These are phyloP conservation scores for Drosophila stalkeri DNA, from an alignment of 2,888 invertebrate genomes.

Conservation along the genomic window DNA sequence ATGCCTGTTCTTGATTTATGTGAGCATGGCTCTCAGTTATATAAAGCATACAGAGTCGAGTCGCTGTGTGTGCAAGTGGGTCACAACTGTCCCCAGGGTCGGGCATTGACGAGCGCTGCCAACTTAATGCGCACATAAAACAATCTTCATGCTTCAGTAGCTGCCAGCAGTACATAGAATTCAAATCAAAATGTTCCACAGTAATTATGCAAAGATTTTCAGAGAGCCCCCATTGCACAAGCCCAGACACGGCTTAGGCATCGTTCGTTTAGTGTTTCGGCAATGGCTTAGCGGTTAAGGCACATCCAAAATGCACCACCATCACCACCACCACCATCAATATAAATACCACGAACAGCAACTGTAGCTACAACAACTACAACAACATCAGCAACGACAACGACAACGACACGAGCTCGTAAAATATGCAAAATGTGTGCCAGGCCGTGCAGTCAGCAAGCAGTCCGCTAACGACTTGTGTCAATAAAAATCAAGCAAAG, in stretches of 20 bases:
- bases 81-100: constrained; percentile 77
- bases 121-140: constrained; percentile 59
- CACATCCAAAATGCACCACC: constrained; percentile 44
- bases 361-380: neutral
- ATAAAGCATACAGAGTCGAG: constrained; percentile 23
- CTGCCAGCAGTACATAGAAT: constrained; percentile 68
- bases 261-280: constrained; percentile 34
- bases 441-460: constrained; percentile 68
- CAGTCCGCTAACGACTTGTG: constrained; percentile 79
- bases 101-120: constrained; percentile 56
- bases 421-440: constrained; percentile 82
- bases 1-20: constrained; percentile 76
- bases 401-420: constrained; percentile 78
- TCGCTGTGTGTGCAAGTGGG: constrained; percentile 61
- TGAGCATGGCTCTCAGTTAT: constrained; percentile 36
- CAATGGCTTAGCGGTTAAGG: constrained; percentile 39
- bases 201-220: constrained; percentile 77
- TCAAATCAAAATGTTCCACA: constrained; percentile 68
- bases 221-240: constrained; percentile 65
- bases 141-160: constrained; percentile 54
- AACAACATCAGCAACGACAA: constrained; percentile 15
- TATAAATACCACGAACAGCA: neutral
- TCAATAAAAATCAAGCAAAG: constrained; percentile 80
- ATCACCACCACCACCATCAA: constrained; percentile 11
- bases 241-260: constrained; percentile 32